Percentiles rank a stretch among this genome's conserved stretches.
These are phyloP conservation scores for Atta colombica DNA, from an alignment of 1,140 invertebrate genomes.

Conservation along the genomic window DNA sequence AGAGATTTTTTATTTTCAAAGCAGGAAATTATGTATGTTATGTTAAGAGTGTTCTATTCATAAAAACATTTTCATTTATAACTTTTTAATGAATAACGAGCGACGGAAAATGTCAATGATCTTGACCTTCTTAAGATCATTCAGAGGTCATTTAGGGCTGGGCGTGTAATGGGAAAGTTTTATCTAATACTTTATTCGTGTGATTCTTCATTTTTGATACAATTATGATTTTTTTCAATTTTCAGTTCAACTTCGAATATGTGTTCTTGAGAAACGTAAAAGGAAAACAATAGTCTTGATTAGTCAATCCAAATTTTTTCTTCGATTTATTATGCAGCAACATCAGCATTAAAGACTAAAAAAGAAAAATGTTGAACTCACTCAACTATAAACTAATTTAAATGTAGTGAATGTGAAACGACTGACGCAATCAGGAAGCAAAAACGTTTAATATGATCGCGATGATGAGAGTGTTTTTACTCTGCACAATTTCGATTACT, in stretches of 20 bases:
- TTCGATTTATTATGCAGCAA: background rate
- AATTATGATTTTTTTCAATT: conserved; percentile 31
- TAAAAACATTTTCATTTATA: too few relatives aligned
- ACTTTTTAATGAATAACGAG: too few relatives aligned
- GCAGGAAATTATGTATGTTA: too few relatives aligned
- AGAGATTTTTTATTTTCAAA: too few relatives aligned
- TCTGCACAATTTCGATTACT: background rate
- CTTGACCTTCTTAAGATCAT: too few relatives aligned
- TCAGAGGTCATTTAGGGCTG: too few relatives aligned
- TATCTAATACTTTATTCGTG: background rate
- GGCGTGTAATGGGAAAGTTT: too few relatives aligned
- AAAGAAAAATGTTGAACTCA: background rate
- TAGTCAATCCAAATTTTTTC: background rate
- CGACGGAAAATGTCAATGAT: too few relatives aligned
- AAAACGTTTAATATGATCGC: conserved; percentile 19
- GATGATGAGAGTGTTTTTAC: conserved; percentile 4
- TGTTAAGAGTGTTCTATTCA: too few relatives aligned
- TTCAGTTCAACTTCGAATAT: conserved; percentile 21
- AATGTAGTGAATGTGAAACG: background rate
- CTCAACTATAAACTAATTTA: background rate
- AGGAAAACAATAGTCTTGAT: background rate
- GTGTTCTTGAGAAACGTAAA: background rate
- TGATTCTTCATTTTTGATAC: background rate
- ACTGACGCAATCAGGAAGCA: conserved; percentile 27
- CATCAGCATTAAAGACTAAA: background rate